Evolutionary conservation across 2,797 vertebrate genomes (phyloP), one percentile per base, ranked within the genome.

Genomic region (Cottoperca gobio): DNA sequence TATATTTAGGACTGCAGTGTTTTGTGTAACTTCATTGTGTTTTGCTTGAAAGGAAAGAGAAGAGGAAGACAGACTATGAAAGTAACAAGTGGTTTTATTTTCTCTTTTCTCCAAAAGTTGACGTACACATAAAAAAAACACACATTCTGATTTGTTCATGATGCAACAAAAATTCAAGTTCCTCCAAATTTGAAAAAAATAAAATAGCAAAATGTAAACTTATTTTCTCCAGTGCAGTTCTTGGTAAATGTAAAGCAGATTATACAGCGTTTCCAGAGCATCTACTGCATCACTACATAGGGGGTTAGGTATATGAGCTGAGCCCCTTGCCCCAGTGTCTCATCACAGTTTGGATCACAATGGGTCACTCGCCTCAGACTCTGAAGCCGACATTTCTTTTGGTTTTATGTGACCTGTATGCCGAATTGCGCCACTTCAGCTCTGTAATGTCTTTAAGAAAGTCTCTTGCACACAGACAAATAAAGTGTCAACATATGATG

Each of bases 401-500:
- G 43, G 57, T 52, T 58, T 46, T 1, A 2, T 73, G 45, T 16
- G 35, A 48, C 59, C 60, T 54, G 68, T 9, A 4, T 12, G 37
- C 39, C 67, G 37, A 35, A 46, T 37, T 19, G 26, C 67, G 45
- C 39, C 21, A 26, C 35, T 42, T 61, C 52, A 24, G 37, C 35
- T 60, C 40, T 61, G 60, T 8, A 28, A 33, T 76, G 80, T 86
- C 40, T 70, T n/a, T 55, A 10, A 57, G 16, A 58, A 79, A 67
- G 65, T 78, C 42, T 63, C 11, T 59, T 59, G 8, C 31, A 54
- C n/a, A 50, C n/a, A 24, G 26, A 13, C 37, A 52, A 9, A 31
- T 1, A 12, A 37, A 9, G 3, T 9, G 58, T 97, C 97, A 99
- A 93, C 97, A 98, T 86, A 99, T 97, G 73, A 96, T 89, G 16